Evolutionary conservation across 1,140 invertebrate species (phyloP).

Genomic region (Wasmannia auropunctata): DNA sequence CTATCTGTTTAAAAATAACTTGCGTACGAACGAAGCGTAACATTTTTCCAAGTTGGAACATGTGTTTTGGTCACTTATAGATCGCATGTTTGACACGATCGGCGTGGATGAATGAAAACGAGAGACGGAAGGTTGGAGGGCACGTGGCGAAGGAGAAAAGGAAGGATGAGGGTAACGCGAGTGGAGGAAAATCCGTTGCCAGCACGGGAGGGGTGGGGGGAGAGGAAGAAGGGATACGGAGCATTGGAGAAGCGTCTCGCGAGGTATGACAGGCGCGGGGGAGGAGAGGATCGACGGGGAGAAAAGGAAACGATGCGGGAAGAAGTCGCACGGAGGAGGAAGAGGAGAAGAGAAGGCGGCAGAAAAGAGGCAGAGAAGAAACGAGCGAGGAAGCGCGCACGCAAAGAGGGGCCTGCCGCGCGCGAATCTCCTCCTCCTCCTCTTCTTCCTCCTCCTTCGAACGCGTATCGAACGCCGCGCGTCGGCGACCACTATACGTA

Average conservation of each 20-base stretch:
- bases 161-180: background rate
- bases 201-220: background rate
- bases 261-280: background rate
- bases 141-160: conserved; percentile 28
- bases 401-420: conserved; percentile 65
- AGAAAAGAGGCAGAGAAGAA: conserved; percentile 55
- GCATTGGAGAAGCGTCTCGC: background rate
- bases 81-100: background rate
- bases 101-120: conserved; percentile 57
- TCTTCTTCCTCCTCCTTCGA: conserved; percentile 55
- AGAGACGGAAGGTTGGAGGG: conserved; percentile 49
- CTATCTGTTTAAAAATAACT: background rate
- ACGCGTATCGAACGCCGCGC: conserved; percentile 79
- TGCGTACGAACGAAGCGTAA: background rate
- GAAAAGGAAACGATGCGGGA: background rate
- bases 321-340: background rate
- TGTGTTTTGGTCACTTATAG: background rate
- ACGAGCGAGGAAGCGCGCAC: conserved; percentile 66
- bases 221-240: conserved; percentile 17
- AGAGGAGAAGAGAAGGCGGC: conserved; percentile 12
- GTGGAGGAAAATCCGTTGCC: conserved; percentile 37
- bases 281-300: background rate
- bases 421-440: background rate
- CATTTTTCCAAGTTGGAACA: background rate
- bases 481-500: conserved; percentile 72